Evolutionary conservation across 2,888 invertebrate species (phyloP).

Genomic region (Drosophila diplacantha): DNA sequence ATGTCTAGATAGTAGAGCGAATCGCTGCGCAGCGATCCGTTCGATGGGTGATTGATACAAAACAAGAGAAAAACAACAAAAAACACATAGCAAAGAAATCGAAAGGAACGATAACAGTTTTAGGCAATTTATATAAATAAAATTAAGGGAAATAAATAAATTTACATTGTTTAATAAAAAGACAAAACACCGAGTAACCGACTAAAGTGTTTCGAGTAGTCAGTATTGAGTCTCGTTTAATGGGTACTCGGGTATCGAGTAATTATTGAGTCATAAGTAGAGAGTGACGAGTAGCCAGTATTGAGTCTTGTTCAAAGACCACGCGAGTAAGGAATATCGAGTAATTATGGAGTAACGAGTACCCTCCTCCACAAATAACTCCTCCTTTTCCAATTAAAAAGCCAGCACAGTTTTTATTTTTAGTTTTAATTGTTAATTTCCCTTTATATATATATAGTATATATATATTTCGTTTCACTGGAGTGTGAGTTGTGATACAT

Average conservation of each 20-base stretch:
- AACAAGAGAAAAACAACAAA: constrained; percentile 1
- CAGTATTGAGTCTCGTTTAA: background rate
- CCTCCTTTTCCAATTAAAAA: constrained; percentile 5
- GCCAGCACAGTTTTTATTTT: constrained; percentile 13
- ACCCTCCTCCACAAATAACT: background rate
- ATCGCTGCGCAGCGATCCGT: constrained; percentile 10
- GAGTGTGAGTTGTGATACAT: constrained; percentile 57
- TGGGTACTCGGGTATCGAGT: background rate
- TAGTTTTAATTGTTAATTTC: constrained; percentile 57
- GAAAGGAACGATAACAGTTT: constrained; percentile 41
- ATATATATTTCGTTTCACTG: constrained; percentile 57
- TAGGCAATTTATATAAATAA: constrained; percentile 63
- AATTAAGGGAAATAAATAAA: constrained; percentile 51
- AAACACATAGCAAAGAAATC: constrained; percentile 19
- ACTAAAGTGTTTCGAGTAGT: background rate
- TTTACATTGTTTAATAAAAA: constrained; percentile 49
- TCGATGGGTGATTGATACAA: constrained; percentile 38
- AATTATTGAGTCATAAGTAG: background rate
- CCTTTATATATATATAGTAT: constrained; percentile 36
- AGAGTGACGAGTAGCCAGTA: background rate
- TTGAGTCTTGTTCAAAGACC: background rate
- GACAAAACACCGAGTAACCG: constrained; percentile 1
- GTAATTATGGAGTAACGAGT: background rate
- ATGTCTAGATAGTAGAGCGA: constrained; percentile 23
- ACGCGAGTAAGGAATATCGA: background rate